A percentile compares a stretch with the other conserved stretches of the same genome.
Evolutionary conservation across 1,140 invertebrate genomes (phyloP).

Genomic region (Archivesica marissinica): DNA sequence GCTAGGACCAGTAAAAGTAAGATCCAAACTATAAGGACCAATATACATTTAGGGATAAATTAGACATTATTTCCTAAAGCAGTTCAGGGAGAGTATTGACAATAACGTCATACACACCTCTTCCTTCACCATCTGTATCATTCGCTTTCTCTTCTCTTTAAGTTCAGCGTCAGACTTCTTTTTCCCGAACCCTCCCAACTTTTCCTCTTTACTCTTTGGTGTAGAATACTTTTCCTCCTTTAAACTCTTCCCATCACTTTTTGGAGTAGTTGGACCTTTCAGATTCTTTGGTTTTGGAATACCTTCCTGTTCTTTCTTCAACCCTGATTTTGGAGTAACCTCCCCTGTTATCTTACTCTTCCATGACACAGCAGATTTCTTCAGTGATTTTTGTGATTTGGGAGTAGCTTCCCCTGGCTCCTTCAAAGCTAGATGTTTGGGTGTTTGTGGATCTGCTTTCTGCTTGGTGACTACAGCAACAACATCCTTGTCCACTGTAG

Average conservation of each 20-base stretch:
- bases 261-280: slow-evolving; percentile 24
- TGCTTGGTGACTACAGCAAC: neutral
- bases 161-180: slow-evolving; percentile 58
- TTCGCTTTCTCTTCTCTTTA: slow-evolving; percentile 36
- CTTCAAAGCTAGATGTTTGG: neutral
- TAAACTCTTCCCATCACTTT: slow-evolving; percentile 37
- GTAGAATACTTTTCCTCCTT: slow-evolving; percentile 13
- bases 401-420: slow-evolving; percentile 16
- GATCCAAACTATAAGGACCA: too few species aligned
- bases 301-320: neutral
- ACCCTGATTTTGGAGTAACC: slow-evolving; percentile 1
- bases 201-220: slow-evolving; percentile 42
- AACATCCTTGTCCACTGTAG: slow-evolving; percentile 22
- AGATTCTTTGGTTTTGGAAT: slow-evolving; percentile 21
- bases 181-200: neutral
- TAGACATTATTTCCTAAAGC: too few species aligned
- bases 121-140: slow-evolving; percentile 39
- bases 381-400: neutral
- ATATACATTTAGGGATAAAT: too few species aligned
- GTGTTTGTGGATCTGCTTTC: neutral
- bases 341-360: neutral
- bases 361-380: neutral
- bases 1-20: too few species aligned
- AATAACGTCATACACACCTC: slow-evolving; percentile 48
- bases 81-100: too few species aligned